Conservation (phyloP, 2,113 vertebrate species). For the Semicossyphus pulcher region DNA sequence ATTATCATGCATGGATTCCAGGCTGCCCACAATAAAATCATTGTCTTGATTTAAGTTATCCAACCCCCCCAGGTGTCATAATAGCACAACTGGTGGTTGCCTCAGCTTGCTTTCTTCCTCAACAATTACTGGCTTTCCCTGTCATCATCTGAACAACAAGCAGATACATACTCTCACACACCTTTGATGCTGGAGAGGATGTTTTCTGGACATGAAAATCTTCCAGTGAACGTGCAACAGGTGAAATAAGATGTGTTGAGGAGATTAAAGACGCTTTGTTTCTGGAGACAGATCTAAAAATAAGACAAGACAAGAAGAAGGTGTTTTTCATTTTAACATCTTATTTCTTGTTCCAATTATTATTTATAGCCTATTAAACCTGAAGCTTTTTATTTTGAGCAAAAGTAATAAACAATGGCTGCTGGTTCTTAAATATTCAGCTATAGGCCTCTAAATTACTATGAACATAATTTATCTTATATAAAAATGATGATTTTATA, state of each 20-base stretch:
- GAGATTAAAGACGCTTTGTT: background rate
- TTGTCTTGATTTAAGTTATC: conserved; percentile 80
- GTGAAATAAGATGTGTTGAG: conserved; percentile 26
- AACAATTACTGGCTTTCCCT: conserved; percentile 51
- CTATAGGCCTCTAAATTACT: background rate
- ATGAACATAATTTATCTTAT: background rate
- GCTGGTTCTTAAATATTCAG: background rate
- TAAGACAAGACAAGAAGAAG: too few relatives aligned
- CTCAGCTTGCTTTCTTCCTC: conserved; percentile 69
- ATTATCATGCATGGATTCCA: conserved; percentile 83
- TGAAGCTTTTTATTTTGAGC: background rate
- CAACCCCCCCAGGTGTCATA: conserved; percentile 62
- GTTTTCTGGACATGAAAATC: background rate
- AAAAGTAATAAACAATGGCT: background rate
- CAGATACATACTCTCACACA: background rate
- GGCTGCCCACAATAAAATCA: conserved; percentile 83
- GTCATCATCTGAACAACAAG: conserved; percentile 52
- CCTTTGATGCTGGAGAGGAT: conserved; percentile 26
- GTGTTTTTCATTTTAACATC: too few relatives aligned
- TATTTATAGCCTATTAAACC: background rate
- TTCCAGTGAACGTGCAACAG: conserved; percentile 43
- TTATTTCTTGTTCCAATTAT: background rate
- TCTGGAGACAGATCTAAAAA: background rate
- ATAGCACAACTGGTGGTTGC: conserved; percentile 66
- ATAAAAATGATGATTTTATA: too few relatives aligned